Evolutionary conservation across 2,797 vertebrate species (phyloP), one percentile per base, ranked within the genome.

Genomic region (Neosalanx taihuensis): DNA sequence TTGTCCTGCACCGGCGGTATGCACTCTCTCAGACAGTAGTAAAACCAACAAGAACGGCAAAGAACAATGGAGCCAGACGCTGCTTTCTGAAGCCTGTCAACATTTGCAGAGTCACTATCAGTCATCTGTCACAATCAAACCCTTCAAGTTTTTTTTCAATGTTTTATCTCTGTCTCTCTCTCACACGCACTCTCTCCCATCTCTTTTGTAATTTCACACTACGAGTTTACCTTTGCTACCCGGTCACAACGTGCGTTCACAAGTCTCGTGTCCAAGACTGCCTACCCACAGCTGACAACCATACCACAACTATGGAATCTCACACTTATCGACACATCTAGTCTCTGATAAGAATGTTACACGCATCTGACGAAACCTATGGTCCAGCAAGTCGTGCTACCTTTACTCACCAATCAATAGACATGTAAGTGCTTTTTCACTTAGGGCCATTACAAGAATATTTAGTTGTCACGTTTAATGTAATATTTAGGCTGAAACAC

Each of bases 71-170:
- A 20, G 31, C 46, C n/a, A 62, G 62, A 49, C 23, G 23, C 57
- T 69, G 67, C 53, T 46, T 49, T 62, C 62, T 41, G 33, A 69
- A 68, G 72, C 26, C 59, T 64, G 66, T 69, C 59, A 57, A 61
- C 35, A 62, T 70, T 70, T 63, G 41, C 41, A 51, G 58, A n/a
- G 69, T 51, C 23, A 29, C 31, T 46, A 31, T 67, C 49, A 7
- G 9, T 72, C 13, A 41, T 57, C 60, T 35, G 58, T 74, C 61
- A 64, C 60, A 70, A 30, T 57, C 29, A 18, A 51, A 63, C 68
- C 62, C 26, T 18, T 51, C 26, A 3, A 56, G 51, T 56, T n/a
- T 56, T 56, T n/a, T n/a, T n/a, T 53, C 51, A 0, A 46, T 13
- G 13, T 46, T 41, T 41, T 41, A 17, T 53, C 64, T 51, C 51